Evolutionary conservation across 2,797 vertebrate species (phyloP), one percentile per base, ranked within the genome.

Genomic region (Liparis tanakae): DNA sequence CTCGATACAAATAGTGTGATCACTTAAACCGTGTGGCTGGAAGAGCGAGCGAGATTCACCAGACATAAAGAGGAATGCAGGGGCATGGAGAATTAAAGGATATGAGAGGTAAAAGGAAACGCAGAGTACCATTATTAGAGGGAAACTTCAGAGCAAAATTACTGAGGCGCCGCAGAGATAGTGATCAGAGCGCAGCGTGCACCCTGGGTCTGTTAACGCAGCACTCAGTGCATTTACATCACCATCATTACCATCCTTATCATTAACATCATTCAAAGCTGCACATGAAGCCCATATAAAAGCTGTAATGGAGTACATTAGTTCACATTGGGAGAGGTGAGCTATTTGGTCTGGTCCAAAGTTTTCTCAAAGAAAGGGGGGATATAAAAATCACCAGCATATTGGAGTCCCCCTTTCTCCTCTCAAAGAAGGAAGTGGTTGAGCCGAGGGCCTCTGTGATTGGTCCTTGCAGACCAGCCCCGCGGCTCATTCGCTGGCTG

Each of bases 401-500:
- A 77, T 80, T 73, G 30, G 20, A 78, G 70, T 41, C 55, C 34
- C 64, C 50, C 34, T 71, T 58, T 72, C 68, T 85, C 43, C 43
- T 80, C 82, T 81, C 33, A 76, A 79, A 87, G 22, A 63, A 90
- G 90, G 88, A 92, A 91, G 82, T 88, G 76, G 87, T 80, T 76
- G 85, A 79, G 71, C 67, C 50, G 5, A 72, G 83, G 73, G 67
- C 60, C 20, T 74, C 82, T 79, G 33, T 88, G 90, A 93, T 93
- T 93, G 93, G 93, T 92, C 92, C 91, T 91, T 67, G 78, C 85
- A 89, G 91, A 94, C 86, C 86, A 90, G 90, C 90, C 92, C 90
- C 53, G 87, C 90, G 91, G 92, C 91, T 84, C 88, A 92, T 92
- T 93, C 86, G 93, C 83, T 91, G 88, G 85, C 87, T 81, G 87